Evolutionary conservation across 2,797 vertebrate species (phyloP).

Genomic region (Spinibarbus caldwelli): DNA sequence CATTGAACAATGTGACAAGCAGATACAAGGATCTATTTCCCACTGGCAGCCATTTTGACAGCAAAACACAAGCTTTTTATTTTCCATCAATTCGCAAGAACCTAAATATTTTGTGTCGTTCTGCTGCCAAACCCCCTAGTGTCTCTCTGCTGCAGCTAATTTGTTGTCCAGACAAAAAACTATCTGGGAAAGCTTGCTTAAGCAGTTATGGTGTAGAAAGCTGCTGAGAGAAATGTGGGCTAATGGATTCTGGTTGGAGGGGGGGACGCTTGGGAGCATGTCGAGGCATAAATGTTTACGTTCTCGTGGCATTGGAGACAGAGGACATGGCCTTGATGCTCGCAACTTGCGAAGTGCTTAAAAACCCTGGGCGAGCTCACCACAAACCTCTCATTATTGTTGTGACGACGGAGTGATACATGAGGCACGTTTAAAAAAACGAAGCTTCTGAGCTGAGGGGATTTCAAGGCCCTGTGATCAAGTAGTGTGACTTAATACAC

Average conservation of each 20-base stretch:
- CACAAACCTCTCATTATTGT: constrained; percentile 63
- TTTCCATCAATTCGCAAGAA: not conserved
- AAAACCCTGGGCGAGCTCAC: constrained; percentile 12
- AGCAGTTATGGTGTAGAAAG: constrained; percentile 45
- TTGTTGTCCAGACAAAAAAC: constrained; percentile 15
- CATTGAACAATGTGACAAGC: constrained; percentile 61
- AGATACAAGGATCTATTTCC: not conserved
- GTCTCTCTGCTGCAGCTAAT: not conserved
- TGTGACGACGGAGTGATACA: constrained; percentile 52
- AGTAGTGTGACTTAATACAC: constrained; percentile 71
- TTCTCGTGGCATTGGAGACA: constrained; percentile 55
- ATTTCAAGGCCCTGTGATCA: constrained; percentile 70
- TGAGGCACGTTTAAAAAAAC: constrained; percentile 56
- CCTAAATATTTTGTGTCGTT: constrained; percentile 1
- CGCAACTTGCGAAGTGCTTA: constrained; percentile 15
- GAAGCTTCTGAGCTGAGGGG: constrained; percentile 58
- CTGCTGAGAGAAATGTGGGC: constrained; percentile 51
- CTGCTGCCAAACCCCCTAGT: not conserved
- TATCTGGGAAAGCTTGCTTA: constrained; percentile 51
- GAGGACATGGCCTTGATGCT: constrained; percentile 57
- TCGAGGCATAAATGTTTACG: constrained; percentile 66
- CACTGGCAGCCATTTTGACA: constrained; percentile 1
- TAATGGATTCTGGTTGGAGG: constrained; percentile 64
- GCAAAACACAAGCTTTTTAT: not conserved
- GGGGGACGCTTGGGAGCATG: constrained; percentile 40